A percentile compares a stretch with the other conserved stretches of the same genome.
Evolutionary conservation across 2,113 vertebrate species (phyloP).

Genomic region (Theristicus caerulescens): DNA sequence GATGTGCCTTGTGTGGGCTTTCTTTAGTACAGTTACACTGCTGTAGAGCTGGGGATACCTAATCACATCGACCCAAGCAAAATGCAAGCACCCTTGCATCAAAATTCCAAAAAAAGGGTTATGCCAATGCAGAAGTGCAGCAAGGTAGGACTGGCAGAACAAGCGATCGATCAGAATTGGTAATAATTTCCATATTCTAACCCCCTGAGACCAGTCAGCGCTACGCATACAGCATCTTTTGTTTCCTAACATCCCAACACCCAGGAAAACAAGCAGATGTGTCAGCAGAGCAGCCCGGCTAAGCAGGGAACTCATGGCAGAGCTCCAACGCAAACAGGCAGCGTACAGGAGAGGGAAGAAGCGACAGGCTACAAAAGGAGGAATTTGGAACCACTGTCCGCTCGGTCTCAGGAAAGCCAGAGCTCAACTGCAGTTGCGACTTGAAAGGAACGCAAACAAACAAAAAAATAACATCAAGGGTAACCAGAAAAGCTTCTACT

Average conservation of each 20-base stretch:
- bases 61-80: not conserved
- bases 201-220: fast-evolving
- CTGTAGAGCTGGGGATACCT: not conserved
- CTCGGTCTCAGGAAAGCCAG: not conserved
- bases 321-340: not conserved
- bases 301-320: not conserved
- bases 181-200: too few species aligned
- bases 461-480: not conserved
- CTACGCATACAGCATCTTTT: not conserved
- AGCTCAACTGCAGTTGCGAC: not conserved
- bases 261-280: not conserved
- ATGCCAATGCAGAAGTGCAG: not conserved
- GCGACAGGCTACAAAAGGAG: not conserved
- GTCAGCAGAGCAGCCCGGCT: not conserved
- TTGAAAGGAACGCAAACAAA: not conserved
- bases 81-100: not conserved
- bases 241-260: not conserved
- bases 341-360: not conserved
- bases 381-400: not conserved
- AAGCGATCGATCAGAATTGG: too few species aligned
- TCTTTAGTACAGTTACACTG: not conserved
- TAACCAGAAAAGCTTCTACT: not conserved
- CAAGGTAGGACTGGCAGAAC: not conserved
- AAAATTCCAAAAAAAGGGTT: too few species aligned
- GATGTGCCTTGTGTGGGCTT: not conserved